These are phyloP conservation scores for Xerus rutilus DNA, from an alignment of 2,797 vertebrate genomes.

Conservation along the genomic window DNA sequence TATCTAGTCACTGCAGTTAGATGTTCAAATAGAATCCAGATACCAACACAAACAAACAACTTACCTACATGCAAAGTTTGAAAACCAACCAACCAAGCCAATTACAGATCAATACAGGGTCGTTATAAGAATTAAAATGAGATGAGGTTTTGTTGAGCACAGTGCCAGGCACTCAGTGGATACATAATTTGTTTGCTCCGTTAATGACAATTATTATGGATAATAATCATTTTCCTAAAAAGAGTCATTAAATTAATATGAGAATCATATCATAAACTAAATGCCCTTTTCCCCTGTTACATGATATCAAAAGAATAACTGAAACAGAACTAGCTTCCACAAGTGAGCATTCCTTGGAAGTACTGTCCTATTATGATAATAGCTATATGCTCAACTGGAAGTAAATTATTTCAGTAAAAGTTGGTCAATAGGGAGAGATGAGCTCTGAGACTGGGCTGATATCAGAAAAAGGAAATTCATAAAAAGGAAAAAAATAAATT, in stretches of 20 bases:
- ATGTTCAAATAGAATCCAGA: background rate
- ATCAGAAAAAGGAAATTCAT: background rate
- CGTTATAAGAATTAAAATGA: background rate
- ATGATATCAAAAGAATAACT: background rate
- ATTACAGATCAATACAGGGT: background rate
- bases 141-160: background rate
- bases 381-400: background rate
- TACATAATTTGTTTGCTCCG: background rate
- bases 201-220: background rate
- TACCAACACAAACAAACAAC: background rate
- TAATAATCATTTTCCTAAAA: background rate
- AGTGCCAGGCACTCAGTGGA: background rate
- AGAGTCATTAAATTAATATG: background rate
- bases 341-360: background rate
- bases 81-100: background rate
- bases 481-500: background rate
- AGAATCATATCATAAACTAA: background rate
- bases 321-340: background rate
- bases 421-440: background rate
- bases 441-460: background rate
- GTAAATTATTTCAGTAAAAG: constrained; percentile 34
- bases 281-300: background rate
- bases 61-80: background rate
- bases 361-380: background rate
- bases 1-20: background rate